These are phyloP conservation scores for Drosophila tani DNA, from an alignment of 1,140 invertebrate species.

Conservation along the genomic window DNA sequence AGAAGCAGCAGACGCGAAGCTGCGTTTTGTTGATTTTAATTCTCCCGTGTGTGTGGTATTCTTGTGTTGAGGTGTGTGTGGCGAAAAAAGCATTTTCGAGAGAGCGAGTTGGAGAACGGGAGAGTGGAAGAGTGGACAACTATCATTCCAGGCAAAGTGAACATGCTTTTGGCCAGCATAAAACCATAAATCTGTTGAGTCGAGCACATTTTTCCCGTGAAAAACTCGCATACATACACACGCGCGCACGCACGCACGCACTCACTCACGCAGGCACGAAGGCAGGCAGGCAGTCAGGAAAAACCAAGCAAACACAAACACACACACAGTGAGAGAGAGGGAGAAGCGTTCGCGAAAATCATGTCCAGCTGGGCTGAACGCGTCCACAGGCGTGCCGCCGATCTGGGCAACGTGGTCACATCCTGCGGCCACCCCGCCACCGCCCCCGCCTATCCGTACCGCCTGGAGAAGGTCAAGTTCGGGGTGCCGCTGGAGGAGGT, in stretches of 20 bases:
- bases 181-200: constrained; percentile 73
- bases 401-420: constrained; percentile 94
- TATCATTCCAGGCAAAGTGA: constrained; percentile 67
- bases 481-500: constrained; percentile 95
- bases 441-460: constrained; percentile 89
- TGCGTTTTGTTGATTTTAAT: constrained; percentile 45
- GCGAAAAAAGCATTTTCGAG: constrained; percentile 12
- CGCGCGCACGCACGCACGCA: constrained; percentile 19
- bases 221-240: constrained; percentile 53
- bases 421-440: constrained; percentile 91
- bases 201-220: constrained; percentile 74
- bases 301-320: constrained; percentile 21
- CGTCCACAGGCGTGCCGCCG: constrained; percentile 94
- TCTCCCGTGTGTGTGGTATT: constrained; percentile 25
- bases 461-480: constrained; percentile 97
- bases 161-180: constrained; percentile 75
- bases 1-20: constrained; percentile 46
- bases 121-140: constrained; percentile 16
- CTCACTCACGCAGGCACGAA: constrained; percentile 23
- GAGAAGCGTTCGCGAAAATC: constrained; percentile 33
- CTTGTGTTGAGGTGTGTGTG: neutral
- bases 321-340: constrained; percentile 4
- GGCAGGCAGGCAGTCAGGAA: constrained; percentile 38
- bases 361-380: constrained; percentile 96
- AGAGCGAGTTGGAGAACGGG: constrained; percentile 25